Percentiles rank a stretch among this genome's conserved stretches.
Conservation (phyloP, 2,113 vertebrate species). For the Pardalotus punctatus region DNA sequence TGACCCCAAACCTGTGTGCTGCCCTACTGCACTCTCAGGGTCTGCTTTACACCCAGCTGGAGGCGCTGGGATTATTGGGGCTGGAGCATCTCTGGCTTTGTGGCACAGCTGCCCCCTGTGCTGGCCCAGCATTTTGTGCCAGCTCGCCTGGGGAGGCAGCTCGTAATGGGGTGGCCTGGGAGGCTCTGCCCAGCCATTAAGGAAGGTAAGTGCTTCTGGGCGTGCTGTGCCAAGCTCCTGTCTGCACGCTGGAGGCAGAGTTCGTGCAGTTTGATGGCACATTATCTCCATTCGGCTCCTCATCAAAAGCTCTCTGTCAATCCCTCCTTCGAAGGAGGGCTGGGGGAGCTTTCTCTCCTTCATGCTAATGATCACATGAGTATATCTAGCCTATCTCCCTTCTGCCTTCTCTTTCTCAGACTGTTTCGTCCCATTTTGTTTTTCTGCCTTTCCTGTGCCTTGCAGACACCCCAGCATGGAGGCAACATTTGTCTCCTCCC, state of each 20-base stretch:
- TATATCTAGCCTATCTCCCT: background rate
- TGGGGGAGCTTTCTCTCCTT: background rate
- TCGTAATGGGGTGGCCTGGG: background rate
- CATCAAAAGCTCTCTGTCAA: background rate
- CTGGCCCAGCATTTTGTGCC: background rate
- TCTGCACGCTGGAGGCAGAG: background rate
- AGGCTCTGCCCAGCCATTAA: background rate
- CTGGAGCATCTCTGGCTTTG: fast-evolving
- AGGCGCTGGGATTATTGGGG: fast-evolving
- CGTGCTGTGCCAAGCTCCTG: background rate
- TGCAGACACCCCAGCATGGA: background rate
- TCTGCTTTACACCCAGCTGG: fast-evolving
- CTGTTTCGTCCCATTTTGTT: background rate
- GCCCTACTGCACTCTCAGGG: background rate
- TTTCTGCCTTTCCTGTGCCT: background rate
- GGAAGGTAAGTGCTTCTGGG: slow-evolving; percentile 13
- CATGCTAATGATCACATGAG: background rate
- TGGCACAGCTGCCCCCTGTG: background rate
- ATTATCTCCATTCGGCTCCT: background rate
- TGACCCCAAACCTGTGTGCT: background rate
- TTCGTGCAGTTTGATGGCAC: background rate
- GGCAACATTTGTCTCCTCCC: background rate
- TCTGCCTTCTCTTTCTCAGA: background rate
- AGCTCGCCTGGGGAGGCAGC: background rate
- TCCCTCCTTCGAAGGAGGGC: background rate